These are phyloP conservation scores for Siderastrea siderea DNA, from an alignment of 92 coral and sea anemone genomes.

Conservation along the genomic window DNA sequence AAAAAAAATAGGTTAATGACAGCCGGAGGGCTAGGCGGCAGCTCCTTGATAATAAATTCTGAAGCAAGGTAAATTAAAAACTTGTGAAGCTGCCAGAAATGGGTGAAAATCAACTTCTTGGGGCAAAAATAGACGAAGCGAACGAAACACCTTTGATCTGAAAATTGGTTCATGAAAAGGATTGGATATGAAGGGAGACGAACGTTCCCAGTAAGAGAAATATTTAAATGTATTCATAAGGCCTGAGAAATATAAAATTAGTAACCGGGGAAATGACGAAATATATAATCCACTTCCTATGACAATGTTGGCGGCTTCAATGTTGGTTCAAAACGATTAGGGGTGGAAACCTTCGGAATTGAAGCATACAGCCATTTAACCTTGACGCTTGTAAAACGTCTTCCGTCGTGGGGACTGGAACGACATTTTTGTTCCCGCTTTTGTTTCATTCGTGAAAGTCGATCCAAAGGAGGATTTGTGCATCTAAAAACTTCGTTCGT, in stretches of 20 bases:
- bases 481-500: not conserved
- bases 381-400: not conserved
- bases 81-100: constrained; percentile 14
- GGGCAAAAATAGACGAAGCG: not conserved
- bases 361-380: not conserved
- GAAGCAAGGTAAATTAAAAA: constrained; percentile 31
- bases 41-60: not conserved
- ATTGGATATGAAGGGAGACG: not conserved
- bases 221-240: not conserved
- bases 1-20: not conserved
- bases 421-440: not conserved
- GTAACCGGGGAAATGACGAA: not conserved
- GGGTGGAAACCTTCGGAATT: not conserved
- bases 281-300: too few relatives aligned
- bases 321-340: not conserved
- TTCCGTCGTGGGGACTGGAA: too few relatives aligned
- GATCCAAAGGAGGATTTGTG: too few relatives aligned
- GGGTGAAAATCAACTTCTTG: constrained; percentile 9
- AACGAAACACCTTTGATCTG: not conserved
- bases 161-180: not conserved
- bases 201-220: not conserved
- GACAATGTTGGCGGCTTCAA: too few relatives aligned
- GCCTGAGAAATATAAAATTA: not conserved
- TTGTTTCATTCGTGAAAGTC: not conserved
- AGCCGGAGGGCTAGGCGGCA: not conserved